Evolutionary conservation across 2,113 vertebrate genomes (phyloP), one percentile per base, ranked within the genome.

Genomic region (Amphiprion percula): DNA sequence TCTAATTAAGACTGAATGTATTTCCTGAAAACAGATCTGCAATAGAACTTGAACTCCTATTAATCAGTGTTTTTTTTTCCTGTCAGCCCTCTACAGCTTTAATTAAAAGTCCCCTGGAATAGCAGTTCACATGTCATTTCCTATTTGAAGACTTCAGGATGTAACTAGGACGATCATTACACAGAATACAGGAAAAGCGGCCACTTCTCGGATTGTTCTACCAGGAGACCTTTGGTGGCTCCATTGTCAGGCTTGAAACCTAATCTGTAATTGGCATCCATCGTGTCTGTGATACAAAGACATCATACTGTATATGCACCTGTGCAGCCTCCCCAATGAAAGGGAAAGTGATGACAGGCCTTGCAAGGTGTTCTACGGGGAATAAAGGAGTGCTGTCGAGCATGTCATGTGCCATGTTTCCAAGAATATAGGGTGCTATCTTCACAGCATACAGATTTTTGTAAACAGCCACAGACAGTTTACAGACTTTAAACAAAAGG

Each of bases 1-100:
- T 93, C 92, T 95, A 94, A 96, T 96, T 95, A 95, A 91, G 86
- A 83, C 81, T 47, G 87, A 92, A 92, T 90, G 86, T 92, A 88
- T 90, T 94, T 94, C 85, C 90, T 91, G 85, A 91, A 92, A 93
- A 92, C 90, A 91, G 86, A 92, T 92, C 91, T 89, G 90, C 92
- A 94, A 94, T 87, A 90, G 89, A 91, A 87, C 88, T 92, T 88
- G 86, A 93, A 92, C 88, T 87, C 74, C 68, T 90, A 93, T 93
- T 94, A 94, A 95, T 95, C 91, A 90, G 91, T 79, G 78, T 92
- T 80, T 85, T 84, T 88, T 90, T 68, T 84, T 46, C 85, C 76
- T 85, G 91, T 93, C 93, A 93, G 85, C 72, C 87, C 74, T 91
- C 88, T 84, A 46, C 89, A 86, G 91, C 91, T 93, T 93, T 95